phyloP scores from a whole-genome alignment of 1,140 invertebrate genomes.

The Potamilus streckersoni region DNA sequence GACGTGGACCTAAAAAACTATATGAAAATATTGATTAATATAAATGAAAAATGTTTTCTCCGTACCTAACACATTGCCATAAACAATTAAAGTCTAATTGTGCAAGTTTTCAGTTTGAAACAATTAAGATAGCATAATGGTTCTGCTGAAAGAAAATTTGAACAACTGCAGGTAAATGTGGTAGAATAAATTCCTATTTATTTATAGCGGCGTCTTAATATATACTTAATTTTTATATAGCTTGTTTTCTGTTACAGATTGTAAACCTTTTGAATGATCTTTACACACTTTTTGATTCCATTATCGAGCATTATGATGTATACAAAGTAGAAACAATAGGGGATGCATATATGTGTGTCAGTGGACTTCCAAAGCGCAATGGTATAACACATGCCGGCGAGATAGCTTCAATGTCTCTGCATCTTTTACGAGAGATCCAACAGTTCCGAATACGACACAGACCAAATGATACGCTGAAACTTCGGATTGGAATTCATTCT shows the following conservation, averaged over 20 bases:
- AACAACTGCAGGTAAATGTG: neutral
- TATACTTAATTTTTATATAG: neutral
- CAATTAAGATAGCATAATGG: neutral
- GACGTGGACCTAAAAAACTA: neutral
- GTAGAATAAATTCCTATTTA: neutral
- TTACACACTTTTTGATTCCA: slow-evolving; percentile 64
- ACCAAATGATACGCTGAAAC: slow-evolving; percentile 83
- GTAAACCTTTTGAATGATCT: slow-evolving; percentile 63
- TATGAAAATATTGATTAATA: slow-evolving; percentile 3
- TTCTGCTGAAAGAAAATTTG: neutral
- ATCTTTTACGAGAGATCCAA: slow-evolving; percentile 84
- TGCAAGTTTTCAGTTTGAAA: neutral
- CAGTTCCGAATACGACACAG: slow-evolving; percentile 89
- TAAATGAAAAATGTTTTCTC: neutral
- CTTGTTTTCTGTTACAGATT: slow-evolving; percentile 67
- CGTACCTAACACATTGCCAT: slow-evolving; percentile 6
- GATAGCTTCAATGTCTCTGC: slow-evolving; percentile 87
- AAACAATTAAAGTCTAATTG: neutral
- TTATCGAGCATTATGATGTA: slow-evolving; percentile 65
- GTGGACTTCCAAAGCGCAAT: slow-evolving; percentile 65
- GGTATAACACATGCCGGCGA: slow-evolving; percentile 84
- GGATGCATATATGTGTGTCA: slow-evolving; percentile 65
- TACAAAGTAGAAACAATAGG: slow-evolving; percentile 66
- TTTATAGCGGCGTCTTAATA: neutral
- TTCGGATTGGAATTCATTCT: slow-evolving; percentile 94